Percentiles rank a stretch among this genome's conserved stretches.
phyloP scores from a whole-genome alignment of 1,140 invertebrate species.

The Zaprionus nigranus region DNA sequence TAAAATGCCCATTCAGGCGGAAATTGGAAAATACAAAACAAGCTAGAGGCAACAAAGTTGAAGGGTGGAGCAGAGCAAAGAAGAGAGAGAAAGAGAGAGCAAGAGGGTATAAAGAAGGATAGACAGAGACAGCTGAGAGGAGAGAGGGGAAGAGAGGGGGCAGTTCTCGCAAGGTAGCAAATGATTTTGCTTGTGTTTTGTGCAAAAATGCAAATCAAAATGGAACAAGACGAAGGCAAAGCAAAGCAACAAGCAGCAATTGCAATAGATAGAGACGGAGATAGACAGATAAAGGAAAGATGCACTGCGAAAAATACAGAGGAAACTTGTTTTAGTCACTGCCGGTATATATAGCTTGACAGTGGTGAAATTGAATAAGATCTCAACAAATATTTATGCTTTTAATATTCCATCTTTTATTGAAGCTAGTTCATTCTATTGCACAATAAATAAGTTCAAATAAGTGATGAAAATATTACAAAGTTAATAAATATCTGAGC shows the following conservation, averaged over 20 bases:
- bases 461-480: no score
- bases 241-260: slow-evolving; percentile 23
- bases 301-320: background rate
- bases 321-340: background rate
- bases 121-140: background rate
- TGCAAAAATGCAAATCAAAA: slow-evolving; percentile 58
- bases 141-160: background rate
- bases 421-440: no score
- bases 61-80: background rate
- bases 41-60: slow-evolving; percentile 7
- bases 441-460: no score
- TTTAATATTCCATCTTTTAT: no score
- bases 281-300: background rate
- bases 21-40: slow-evolving; percentile 53
- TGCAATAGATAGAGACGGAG: slow-evolving; percentile 2
- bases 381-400: no score
- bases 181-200: slow-evolving; percentile 33
- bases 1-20: slow-evolving; percentile 51
- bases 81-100: background rate
- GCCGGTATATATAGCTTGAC: no score
- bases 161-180: slow-evolving; percentile 4
- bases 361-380: no score
- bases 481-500: no score
- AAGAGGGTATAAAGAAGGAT: background rate
- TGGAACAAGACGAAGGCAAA: background rate